These are phyloP conservation scores for Turnix velox DNA, from an alignment of 2,113 vertebrate genomes.

Conservation along the genomic window DNA sequence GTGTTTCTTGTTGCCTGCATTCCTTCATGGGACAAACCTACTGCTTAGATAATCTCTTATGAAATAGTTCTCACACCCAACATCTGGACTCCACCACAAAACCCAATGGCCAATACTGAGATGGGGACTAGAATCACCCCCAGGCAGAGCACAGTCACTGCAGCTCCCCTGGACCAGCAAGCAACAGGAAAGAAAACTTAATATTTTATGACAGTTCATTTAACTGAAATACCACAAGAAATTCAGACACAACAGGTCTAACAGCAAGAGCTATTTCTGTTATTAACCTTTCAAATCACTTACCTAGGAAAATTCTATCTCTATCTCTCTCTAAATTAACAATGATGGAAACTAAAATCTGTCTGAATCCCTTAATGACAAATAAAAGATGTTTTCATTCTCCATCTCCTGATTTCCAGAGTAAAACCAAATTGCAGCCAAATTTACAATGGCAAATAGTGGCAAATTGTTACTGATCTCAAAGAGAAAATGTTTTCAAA, in stretches of 20 bases:
- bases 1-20: not conserved
- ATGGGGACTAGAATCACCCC: not conserved
- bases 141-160: not conserved
- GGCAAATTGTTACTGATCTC: not conserved
- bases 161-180: not conserved
- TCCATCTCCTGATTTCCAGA: not conserved
- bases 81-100: fast-evolving
- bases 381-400: not conserved
- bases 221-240: not conserved
- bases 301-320: not conserved
- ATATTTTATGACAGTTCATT: not conserved
- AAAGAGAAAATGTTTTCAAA: not conserved
- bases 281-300: not conserved
- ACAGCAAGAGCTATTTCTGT: not conserved
- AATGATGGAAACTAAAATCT: not conserved
- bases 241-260: not conserved
- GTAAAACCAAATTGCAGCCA: not conserved
- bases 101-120: not conserved
- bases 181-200: not conserved
- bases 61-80: not conserved
- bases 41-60: not conserved
- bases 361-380: not conserved
- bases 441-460: not conserved
- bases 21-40: not conserved
- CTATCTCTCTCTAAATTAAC: not conserved